Evolutionary conservation across 2,888 invertebrate genomes (phyloP), one percentile per base, ranked within the genome.

Genomic region (Chymomyza fuscimana): DNA sequence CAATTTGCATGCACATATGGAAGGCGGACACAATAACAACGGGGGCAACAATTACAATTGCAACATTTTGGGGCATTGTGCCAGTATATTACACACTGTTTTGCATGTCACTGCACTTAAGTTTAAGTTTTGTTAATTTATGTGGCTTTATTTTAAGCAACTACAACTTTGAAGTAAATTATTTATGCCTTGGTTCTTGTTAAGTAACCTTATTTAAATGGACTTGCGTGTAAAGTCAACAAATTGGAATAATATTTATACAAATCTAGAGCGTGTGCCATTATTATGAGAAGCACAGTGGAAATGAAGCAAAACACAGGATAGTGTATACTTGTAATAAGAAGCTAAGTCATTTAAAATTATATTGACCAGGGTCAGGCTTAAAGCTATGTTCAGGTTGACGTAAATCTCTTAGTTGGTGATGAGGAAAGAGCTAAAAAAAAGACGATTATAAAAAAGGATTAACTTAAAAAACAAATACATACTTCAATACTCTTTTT

Each of bases 1-100:
- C 74, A 78, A 82, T 82, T 87, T 80, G 65, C 85, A 67, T 63
- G 56, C 40, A 50, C 50, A 32, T 77, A 73, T 81, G 84, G 76
- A 75, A 79, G 72, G n/a, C 52, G 16, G 5, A n/a, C 54, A 65
- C 65, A 65, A 70, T 65, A 74, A 69, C 63, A 77, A 63, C 12
- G 65, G 19, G 66, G 54, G 61, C 51, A 56, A 65, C 75, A 75
- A 36, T 32, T n/a, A 70, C 67, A 67, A 68, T 63, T 62, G 65
- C 65, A 36, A 46, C 12, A 19, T 67, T 60, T 76, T 72, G 69
- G 67, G 75, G 70, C 76, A 78, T 65, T 72, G 69, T 61, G 72
- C 70, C 78, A 67, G 73, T 76, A 82, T 82, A 75, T 77, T 77
- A 72, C 72, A 67, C 73, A 70, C 32, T 32, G 72, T 72, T 67